phyloP scores from a whole-genome alignment of 2,797 vertebrate genomes.

The Helostoma temminkii region DNA sequence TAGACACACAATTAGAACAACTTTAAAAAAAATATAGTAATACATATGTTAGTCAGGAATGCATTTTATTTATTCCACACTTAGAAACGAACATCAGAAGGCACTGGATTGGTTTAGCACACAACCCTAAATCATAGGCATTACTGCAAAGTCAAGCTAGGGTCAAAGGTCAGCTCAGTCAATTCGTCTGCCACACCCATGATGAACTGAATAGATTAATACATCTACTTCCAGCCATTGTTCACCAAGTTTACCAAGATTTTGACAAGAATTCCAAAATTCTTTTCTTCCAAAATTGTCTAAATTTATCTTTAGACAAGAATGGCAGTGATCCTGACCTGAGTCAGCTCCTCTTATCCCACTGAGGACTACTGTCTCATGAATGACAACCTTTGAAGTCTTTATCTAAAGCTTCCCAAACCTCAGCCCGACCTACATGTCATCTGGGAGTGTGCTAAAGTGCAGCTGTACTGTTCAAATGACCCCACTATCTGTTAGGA shows the following conservation, averaged over 20 bases:
- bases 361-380: conserved; percentile 30
- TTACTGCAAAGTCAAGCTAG: conserved; percentile 66
- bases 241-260: conserved; percentile 28
- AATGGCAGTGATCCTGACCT: conserved; percentile 54
- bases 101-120: conserved; percentile 84
- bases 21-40: background rate
- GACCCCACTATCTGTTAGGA: conserved; percentile 52
- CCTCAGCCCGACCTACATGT: conserved; percentile 47
- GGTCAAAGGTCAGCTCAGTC: conserved; percentile 63
- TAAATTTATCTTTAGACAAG: conserved; percentile 33
- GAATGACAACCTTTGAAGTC: conserved; percentile 49
- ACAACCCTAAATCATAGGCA: conserved; percentile 62
- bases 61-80: conserved; percentile 86
- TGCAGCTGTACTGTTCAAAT: conserved; percentile 71
- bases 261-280: conserved; percentile 32
- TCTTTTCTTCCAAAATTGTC: too few relatives aligned
- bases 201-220: conserved; percentile 27
- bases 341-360: conserved; percentile 32
- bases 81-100: conserved; percentile 83
- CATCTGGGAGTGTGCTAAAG: conserved; percentile 69
- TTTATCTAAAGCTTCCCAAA: conserved; percentile 42
- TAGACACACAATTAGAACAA: background rate
- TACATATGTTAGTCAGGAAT: conserved; percentile 82
- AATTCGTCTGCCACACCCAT: conserved; percentile 17
- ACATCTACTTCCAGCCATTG: conserved; percentile 21